These are phyloP conservation scores for Pseudochromis fuscus DNA, from an alignment of 2,797 vertebrate species.

Conservation along the genomic window DNA sequence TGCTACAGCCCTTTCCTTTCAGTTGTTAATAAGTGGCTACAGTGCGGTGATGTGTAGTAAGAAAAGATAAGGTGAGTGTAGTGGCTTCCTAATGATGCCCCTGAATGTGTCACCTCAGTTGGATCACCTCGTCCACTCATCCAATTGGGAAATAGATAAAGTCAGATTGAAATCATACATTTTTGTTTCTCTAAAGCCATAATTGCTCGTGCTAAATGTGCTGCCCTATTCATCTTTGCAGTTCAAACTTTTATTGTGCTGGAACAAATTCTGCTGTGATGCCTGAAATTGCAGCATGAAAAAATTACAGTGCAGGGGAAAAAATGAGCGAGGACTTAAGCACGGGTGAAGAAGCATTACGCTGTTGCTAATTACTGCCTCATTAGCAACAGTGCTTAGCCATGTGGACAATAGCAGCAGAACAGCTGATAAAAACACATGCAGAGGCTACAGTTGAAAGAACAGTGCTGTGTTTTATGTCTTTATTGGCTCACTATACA, in stretches of 20 bases:
- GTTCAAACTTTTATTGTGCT: slow-evolving; percentile 71
- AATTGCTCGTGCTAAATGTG: slow-evolving; percentile 60
- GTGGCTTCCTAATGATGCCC: slow-evolving; percentile 39
- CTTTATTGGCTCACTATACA: slow-evolving; percentile 78
- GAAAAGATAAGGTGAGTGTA: slow-evolving; percentile 25
- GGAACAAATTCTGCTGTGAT: slow-evolving; percentile 81
- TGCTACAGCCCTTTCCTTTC: slow-evolving; percentile 5
- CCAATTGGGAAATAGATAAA: slow-evolving; percentile 59
- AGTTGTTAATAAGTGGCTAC: slow-evolving; percentile 1
- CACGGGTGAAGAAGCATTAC: slow-evolving; percentile 81
- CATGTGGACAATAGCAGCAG: slow-evolving; percentile 82
- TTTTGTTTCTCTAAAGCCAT: slow-evolving; percentile 64
- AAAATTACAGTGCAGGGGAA: slow-evolving; percentile 72
- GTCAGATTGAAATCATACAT: slow-evolving; percentile 51
- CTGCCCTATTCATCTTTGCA: slow-evolving; percentile 57
- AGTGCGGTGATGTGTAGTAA: not conserved
- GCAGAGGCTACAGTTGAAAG: slow-evolving; percentile 81
- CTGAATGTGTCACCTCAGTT: slow-evolving; percentile 33
- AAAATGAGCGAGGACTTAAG: slow-evolving; percentile 77
- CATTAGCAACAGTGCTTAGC: slow-evolving; percentile 83
- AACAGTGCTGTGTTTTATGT: slow-evolving; percentile 77
- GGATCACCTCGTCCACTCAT: slow-evolving; percentile 44
- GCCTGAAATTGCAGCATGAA: slow-evolving; percentile 81
- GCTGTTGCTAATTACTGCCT: slow-evolving; percentile 84
- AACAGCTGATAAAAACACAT: slow-evolving; percentile 85